These are phyloP conservation scores for Willisornis vidua DNA, from an alignment of 2,113 vertebrate genomes.

Conservation along the genomic window DNA sequence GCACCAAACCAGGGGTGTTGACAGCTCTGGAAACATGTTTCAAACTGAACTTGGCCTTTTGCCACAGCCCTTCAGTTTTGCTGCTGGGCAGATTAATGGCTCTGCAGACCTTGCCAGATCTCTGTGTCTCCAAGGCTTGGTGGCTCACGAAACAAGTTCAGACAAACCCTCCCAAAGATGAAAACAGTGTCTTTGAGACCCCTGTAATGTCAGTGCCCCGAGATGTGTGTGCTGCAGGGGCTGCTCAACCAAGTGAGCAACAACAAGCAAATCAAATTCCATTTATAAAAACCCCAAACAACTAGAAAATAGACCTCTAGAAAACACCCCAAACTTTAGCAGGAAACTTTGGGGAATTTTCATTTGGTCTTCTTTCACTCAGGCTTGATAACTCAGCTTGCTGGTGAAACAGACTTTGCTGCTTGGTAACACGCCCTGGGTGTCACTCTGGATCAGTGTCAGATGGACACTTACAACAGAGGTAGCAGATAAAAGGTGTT, in stretches of 20 bases:
- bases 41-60: constrained; percentile 29
- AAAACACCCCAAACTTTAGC: not conserved
- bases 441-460: rapidly evolving
- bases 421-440: not conserved
- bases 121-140: not conserved
- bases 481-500: not conserved
- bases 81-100: constrained; percentile 65
- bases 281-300: not conserved
- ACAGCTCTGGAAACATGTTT: constrained; percentile 17
- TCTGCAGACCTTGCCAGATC: constrained; percentile 37
- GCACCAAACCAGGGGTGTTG: not conserved
- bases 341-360: constrained; percentile 11
- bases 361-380: not conserved
- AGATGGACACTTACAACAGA: not conserved
- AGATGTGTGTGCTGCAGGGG: not conserved
- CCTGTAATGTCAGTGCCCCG: not conserved
- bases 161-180: constrained; percentile 54
- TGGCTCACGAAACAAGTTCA: constrained; percentile 56
- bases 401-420: not conserved
- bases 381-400: not conserved
- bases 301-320: not conserved
- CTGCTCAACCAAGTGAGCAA: not conserved
- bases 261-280: not conserved
- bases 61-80: constrained; percentile 48
- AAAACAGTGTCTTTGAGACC: constrained; percentile 1